Base-by-base conservation (phyloP, 2,888 invertebrate genomes). In the Cryptocheilus praepositus region DNA sequence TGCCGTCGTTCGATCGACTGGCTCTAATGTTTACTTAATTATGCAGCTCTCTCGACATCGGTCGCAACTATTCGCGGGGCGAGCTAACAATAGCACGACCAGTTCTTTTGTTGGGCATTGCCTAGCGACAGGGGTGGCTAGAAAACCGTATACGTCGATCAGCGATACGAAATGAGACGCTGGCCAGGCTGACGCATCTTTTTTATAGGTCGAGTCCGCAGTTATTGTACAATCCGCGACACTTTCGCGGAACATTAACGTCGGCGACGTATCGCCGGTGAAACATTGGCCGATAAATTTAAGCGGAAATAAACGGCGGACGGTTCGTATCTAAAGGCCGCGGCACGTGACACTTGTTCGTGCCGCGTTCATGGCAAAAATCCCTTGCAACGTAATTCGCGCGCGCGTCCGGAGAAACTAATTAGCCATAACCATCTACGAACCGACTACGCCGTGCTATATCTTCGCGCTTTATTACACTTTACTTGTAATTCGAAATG, bases 371-470 rank as follows among this genome's bases (percentile, higher is more conserved):
- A 71, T 71, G 71, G 76, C 36, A 36, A 70, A 70, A 70, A 70
- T 69, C 71, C 73, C 61, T 62, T 55, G 60, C 65, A 28, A 43
- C 49, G 59, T 62, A 21, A 21, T 22, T 52, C 52, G 52, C 22
- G 45, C 72, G 45, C n/a, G 43, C 19, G 61, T 54, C 51, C 36
- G 61, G 65, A 19, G 61, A 74, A 74, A 72, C 69, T 77, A 76
- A 77, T 77, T 74, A 76, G 76, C 77, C 68, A 76, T 76, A 76
- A 77, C 67, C 74, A 67, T 45, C 69, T 70, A 58, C 57, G 65
- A 74, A 77, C 62, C 69, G 64, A 63, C 61, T 67, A 63, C 65
- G 70, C 71, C 65, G 55, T 66, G 51, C 66, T 64, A 58, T 45
- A 43, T 51, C 16, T n/a, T 25, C 16, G 3, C 55, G 52, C 22